These are phyloP conservation scores for Neodontobutis hainanensis DNA, from an alignment of 2,113 vertebrate species.

Conservation along the genomic window DNA sequence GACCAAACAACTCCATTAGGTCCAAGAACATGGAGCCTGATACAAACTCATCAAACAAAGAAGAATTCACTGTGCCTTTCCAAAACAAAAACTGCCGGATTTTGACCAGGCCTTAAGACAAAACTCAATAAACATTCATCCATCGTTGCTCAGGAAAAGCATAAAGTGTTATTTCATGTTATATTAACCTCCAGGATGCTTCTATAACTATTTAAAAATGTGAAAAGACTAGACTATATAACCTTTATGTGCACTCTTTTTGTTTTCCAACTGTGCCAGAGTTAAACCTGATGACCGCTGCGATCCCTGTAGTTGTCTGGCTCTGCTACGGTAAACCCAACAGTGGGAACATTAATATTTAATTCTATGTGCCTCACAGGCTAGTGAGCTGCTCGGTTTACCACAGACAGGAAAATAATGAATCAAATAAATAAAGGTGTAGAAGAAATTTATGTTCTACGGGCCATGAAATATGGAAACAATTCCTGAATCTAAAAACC, in stretches of 20 bases:
- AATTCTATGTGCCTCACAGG: slow-evolving; percentile 28
- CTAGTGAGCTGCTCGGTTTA: not conserved
- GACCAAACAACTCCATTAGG: slow-evolving; percentile 5
- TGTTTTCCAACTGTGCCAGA: not conserved
- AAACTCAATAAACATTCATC: not conserved
- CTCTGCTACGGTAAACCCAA: slow-evolving; percentile 14
- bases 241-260: not conserved
- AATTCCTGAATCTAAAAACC: no score
- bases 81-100: no score
- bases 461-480: no score
- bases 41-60: not conserved
- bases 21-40: slow-evolving; percentile 4
- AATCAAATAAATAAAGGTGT: not conserved
- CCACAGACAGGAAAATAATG: not conserved
- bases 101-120: not conserved
- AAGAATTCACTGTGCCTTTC: no score
- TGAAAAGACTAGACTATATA: not conserved
- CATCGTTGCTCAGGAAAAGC: no score
- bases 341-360: slow-evolving; percentile 62
- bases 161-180: no score
- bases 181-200: no score
- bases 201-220: no score
- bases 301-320: slow-evolving; percentile 8
- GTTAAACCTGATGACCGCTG: slow-evolving; percentile 16
- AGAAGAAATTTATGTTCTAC: not conserved